Evolutionary conservation across 2,113 vertebrate species (phyloP).

Genomic region (Upupa epops): DNA sequence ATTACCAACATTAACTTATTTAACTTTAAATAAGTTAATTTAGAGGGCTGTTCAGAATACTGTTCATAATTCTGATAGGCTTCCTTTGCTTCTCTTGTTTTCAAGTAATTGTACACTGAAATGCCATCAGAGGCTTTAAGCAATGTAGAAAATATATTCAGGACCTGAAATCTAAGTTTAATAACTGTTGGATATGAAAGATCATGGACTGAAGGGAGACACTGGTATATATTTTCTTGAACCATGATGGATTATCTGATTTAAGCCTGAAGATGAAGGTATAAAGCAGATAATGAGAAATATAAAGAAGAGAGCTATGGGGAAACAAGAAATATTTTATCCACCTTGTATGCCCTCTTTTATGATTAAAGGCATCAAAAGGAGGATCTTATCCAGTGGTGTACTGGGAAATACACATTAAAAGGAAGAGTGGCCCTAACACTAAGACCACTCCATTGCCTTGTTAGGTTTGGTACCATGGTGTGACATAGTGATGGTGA

Average conservation of each 20-base stretch:
- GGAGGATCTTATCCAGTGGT: background rate
- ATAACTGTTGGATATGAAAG: background rate
- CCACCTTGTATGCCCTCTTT: background rate
- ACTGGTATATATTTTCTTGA: background rate
- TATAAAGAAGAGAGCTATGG: background rate
- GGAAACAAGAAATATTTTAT: background rate
- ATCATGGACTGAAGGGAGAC: background rate
- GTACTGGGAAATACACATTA: background rate
- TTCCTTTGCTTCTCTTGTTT: background rate
- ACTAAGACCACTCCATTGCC: background rate
- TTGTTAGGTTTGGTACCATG: background rate
- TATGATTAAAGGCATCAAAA: background rate
- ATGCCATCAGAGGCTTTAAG: background rate
- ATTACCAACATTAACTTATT: background rate
- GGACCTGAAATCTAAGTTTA: background rate
- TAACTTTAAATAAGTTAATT: background rate
- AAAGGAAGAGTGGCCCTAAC: background rate
- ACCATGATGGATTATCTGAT: background rate
- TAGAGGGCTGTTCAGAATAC: too few species aligned
- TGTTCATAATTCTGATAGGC: background rate
- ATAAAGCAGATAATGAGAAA: background rate
- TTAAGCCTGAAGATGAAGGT: background rate
- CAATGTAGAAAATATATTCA: background rate
- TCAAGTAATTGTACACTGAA: background rate
- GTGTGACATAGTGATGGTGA: background rate